These are phyloP conservation scores for Deladenus siricidicola DNA, from an alignment of 2,888 invertebrate species.

Conservation along the genomic window DNA sequence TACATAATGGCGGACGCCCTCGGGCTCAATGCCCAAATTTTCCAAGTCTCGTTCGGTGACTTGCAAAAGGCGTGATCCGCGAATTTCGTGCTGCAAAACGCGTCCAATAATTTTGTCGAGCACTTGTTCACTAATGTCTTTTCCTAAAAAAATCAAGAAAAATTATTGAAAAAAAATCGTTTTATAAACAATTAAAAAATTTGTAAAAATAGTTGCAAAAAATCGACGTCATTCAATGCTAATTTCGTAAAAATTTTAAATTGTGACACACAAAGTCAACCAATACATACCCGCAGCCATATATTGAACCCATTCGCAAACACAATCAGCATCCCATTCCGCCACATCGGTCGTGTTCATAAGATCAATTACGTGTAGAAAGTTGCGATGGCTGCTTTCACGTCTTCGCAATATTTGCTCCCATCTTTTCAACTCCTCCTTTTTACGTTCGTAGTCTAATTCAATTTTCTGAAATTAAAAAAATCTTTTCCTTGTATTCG, in stretches of 20 bases:
- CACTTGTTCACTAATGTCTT: slow-evolving; percentile 29
- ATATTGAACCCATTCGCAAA: slow-evolving; percentile 36
- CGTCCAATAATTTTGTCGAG: slow-evolving; percentile 32
- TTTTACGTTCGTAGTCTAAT: slow-evolving; percentile 33
- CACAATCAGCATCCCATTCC: slow-evolving; percentile 40
- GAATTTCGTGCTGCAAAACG: slow-evolving; percentile 38
- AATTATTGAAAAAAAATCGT: neutral
- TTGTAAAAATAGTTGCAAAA: too few relatives aligned
- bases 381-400: slow-evolving; percentile 32
- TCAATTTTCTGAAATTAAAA: slow-evolving; percentile 32
- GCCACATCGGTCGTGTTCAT: slow-evolving; percentile 23
- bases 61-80: slow-evolving; percentile 36
- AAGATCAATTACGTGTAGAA: slow-evolving; percentile 23
- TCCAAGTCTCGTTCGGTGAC: slow-evolving; percentile 41
- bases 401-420: slow-evolving; percentile 34
- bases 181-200: neutral
- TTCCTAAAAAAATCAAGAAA: slow-evolving; percentile 11
- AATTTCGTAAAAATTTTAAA: neutral
- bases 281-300: slow-evolving; percentile 6
- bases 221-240: too few relatives aligned
- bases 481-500: too few relatives aligned
- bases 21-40: slow-evolving; percentile 32
- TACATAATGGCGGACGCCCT: slow-evolving; percentile 22
- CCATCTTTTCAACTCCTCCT: slow-evolving; percentile 35
- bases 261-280: neutral